Evolutionary conservation across 53 echinoderm and acorn worm genomes (phyloP).

Genomic region (Crossaster papposus): DNA sequence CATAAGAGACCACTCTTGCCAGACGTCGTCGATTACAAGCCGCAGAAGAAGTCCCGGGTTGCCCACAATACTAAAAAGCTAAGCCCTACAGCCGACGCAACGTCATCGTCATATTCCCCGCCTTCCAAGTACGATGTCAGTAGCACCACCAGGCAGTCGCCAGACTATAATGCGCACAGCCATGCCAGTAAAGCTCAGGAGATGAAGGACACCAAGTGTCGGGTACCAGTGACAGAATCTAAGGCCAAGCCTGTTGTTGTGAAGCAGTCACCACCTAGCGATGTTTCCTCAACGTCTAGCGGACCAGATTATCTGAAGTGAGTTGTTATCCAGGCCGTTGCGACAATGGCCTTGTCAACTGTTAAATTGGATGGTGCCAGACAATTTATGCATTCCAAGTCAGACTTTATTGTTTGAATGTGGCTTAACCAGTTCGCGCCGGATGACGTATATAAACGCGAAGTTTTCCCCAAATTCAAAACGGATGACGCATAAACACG

Average conservation of each 20-base stretch:
- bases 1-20: constrained; percentile 94
- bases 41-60: constrained; percentile 81
- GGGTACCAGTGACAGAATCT: neutral
- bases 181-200: constrained; percentile 31
- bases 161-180: constrained; percentile 71
- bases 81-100: constrained; percentile 62
- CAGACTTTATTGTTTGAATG: no score
- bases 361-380: no score
- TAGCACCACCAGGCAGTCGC: constrained; percentile 83
- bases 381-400: no score
- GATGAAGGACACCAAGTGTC: constrained; percentile 18
- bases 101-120: constrained; percentile 74
- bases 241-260: constrained; percentile 28
- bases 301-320: constrained; percentile 78
- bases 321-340: neutral
- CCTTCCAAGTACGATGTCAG: constrained; percentile 65
- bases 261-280: constrained; percentile 71
- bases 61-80: constrained; percentile 79
- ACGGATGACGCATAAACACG: no score
- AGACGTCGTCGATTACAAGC: constrained; percentile 78
- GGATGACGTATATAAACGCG: no score
- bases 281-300: constrained; percentile 75
- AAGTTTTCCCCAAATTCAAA: no score
- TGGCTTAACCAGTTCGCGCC: no score
- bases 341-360: no score